Base-by-base conservation (phyloP, 2,888 invertebrate genomes). In the Dryadula phaetusa region DNA sequence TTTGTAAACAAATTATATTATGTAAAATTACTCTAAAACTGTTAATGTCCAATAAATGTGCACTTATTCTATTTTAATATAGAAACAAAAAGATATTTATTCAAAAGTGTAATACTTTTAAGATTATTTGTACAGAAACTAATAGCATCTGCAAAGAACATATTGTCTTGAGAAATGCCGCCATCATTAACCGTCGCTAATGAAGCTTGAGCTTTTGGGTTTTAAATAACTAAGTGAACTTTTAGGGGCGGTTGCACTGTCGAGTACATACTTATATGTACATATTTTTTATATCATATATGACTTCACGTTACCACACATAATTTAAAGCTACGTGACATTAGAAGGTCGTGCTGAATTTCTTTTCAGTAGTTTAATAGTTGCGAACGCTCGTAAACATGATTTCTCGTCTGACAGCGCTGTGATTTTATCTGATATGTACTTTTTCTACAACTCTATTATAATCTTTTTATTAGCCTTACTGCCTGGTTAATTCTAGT, bases 171-270 rank as follows among this genome's bases (percentile, higher is more conserved):
- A 76, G 78, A 84, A 80, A 76, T 77, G 85, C 85, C 87, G 88
- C 86, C 90, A 85, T 92, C 91, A 92, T 93, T 93, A 93, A 89
- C 80, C 85, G 82, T 81, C 76, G 87, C 91, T 93, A 93, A 93
- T 93, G 93, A 92, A 87, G 86, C 93, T 87, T 91, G 86, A 86
- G 80, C 83, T 87, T 86, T 87, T 84, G 82, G 79, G 89, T 88
- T 91, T 91, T 89, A 92, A 92, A 91, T 92, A 90, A 87, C 89
- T 84, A 79, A 79, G 75, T 79, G 84, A 76, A 80, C 82, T 80
- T 79, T 79, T 76, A 82, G 86, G 88, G 90, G 90, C 89, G 90
- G 85, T 77, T 75, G 81, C 76, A 71, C 74, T 74, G 69, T 74
- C 70, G 71, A 77, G 79, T 78, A 77, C 49, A 74, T 76, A 75